A percentile compares a stretch with the other conserved stretches of the same genome.
These are phyloP conservation scores for Drosophila ironensis DNA, from an alignment of 1,140 invertebrate species.

Conservation along the genomic window DNA sequence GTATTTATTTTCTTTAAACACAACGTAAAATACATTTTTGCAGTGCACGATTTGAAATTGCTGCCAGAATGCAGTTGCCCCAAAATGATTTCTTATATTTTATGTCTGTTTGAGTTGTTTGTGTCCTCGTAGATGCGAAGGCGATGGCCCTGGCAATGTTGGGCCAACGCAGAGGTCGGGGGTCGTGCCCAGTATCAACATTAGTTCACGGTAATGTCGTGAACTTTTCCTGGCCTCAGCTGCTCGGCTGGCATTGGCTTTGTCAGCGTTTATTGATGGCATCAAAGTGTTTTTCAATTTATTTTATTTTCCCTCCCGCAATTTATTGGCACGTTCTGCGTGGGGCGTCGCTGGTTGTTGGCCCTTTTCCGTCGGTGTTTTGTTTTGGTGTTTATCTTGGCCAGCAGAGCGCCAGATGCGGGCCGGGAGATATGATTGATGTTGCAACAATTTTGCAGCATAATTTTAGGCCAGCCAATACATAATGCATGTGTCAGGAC, in stretches of 20 bases:
- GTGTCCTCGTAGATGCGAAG: conserved; percentile 4
- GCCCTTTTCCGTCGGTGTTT: conserved; percentile 10
- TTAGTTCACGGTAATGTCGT: conserved; percentile 74
- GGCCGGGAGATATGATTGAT: conserved; percentile 58
- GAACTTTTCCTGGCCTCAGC: conserved; percentile 73
- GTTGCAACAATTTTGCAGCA: conserved; percentile 73
- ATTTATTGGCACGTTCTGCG: conserved; percentile 66
- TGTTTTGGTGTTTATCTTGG: conserved; percentile 38
- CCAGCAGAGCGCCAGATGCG: conserved; percentile 47
- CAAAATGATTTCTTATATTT: conserved; percentile 71
- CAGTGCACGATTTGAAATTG: conserved; percentile 11
- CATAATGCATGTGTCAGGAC: conserved; percentile 12
- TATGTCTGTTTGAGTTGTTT: conserved; percentile 71
- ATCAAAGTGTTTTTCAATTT: conserved; percentile 79
- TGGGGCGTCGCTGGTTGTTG: conserved; percentile 24
- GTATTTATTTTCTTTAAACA: no score
- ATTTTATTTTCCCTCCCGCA: conserved; percentile 62
- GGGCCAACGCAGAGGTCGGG: no score
- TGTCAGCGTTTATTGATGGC: conserved; percentile 79
- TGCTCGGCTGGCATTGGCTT: conserved; percentile 56
- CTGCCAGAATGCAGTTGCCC: conserved; percentile 65
- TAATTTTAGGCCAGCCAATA: conserved; percentile 56
- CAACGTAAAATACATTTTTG: no score
- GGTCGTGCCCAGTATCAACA: conserved; percentile 65
- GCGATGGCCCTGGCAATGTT: no score